Conservation (phyloP, 2,113 vertebrate species). For the Bettongia penicillata region DNA sequence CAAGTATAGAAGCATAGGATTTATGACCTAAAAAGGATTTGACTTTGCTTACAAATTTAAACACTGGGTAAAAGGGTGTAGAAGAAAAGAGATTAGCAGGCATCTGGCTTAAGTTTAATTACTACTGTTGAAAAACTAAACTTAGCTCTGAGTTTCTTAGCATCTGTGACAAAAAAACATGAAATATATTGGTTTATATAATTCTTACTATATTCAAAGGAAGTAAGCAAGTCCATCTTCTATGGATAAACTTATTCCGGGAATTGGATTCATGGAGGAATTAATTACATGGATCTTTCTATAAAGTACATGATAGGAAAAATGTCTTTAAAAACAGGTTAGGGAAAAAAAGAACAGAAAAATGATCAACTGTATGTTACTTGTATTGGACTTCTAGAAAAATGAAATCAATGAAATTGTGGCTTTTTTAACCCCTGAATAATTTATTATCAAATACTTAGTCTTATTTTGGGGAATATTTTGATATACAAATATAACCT, state of each 20-base stretch:
- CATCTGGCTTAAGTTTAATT: background rate
- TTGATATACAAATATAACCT: background rate
- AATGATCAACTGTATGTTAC: background rate
- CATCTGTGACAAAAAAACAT: background rate
- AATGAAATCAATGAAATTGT: background rate
- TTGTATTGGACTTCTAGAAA: background rate
- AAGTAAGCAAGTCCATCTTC: background rate
- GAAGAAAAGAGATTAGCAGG: background rate
- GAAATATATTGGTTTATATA: background rate
- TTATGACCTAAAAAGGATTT: background rate
- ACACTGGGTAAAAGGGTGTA: background rate
- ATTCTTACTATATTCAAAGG: background rate
- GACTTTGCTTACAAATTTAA: background rate
- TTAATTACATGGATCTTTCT: background rate
- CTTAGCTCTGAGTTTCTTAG: background rate
- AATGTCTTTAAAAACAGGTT: background rate
- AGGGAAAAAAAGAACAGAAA: background rate
- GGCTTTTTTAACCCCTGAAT: background rate
- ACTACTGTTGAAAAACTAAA: background rate
- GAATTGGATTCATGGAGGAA: background rate
- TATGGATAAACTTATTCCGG: background rate
- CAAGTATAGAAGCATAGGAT: background rate
- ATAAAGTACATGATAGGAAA: background rate
- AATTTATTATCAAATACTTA: background rate
- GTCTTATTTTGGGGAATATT: background rate